Evolutionary conservation across 2,888 invertebrate genomes (phyloP), one percentile per base, ranked within the genome.

Genomic region (Drosophila lacicola): DNA sequence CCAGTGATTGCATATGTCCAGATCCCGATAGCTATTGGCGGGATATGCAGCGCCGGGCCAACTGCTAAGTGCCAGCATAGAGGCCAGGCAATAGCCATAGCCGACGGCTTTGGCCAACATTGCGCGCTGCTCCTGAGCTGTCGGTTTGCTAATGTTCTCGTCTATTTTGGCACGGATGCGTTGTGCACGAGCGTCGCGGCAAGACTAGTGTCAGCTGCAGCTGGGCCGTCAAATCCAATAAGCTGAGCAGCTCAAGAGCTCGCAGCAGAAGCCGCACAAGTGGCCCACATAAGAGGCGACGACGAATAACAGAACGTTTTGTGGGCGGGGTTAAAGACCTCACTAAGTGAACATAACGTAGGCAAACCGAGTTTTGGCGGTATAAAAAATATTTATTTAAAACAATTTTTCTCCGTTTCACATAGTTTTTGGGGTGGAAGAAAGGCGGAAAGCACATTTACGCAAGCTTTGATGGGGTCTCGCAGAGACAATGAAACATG

Each of bases 1-100:
- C 92, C 92, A 92, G 63, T 92, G 92, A 69, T 92, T 92, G 61
- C 92, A 92, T 25, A 92, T 92, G 76, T 92, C 92, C 74, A 92
- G 80, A 71, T 92, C 92, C 11, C 91, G 81, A 72, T 90, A 92
- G 50, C 84, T 91, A 47, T 81, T 91, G 17, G 88, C 74, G 6
- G 91, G 90, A 80, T 91, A 92, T 3, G 90, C 88, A 9, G 49
- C 54, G 13, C 80, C 63, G 3, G 80, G 57, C 80, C 81, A 87
- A 21, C 65, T 47, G 8, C 71, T 29, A 14, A 86, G 54, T 4
- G 70, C 49, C 47, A 80, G 36, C 10, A 81, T 39, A 57, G 83
- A 85, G 51, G 70, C 75, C 56, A 83, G 47, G 44, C 80, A 75
- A 17, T 81, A 85, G 68, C 64, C 81, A 70, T 83, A 83, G 75